Percentiles rank a stretch among this genome's conserved stretches.
Conservation (phyloP, 2,113 vertebrate genomes). For the Cricetomys ansorgei region DNA sequence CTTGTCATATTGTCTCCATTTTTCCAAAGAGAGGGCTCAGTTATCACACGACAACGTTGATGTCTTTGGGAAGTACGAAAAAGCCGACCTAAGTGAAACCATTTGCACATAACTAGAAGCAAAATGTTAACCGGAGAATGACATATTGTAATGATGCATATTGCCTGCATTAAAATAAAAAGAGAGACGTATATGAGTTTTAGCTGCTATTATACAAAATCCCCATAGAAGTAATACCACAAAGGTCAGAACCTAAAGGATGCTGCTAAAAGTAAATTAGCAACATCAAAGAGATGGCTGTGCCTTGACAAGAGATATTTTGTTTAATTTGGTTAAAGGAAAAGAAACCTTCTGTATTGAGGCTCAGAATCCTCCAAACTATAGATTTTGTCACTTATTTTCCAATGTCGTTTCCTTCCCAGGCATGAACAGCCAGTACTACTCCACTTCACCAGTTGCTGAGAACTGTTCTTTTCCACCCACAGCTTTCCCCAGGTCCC, state of each 20-base stretch:
- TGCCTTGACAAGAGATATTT: neutral
- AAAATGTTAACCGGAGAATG: conserved; percentile 5
- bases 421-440: neutral
- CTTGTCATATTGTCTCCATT: conserved; percentile 21
- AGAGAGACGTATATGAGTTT: neutral
- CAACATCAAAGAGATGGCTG: conserved; percentile 1
- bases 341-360: neutral
- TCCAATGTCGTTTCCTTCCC: conserved; percentile 12
- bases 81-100: neutral
- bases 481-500: conserved; percentile 60
- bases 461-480: conserved; percentile 42
- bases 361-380: conserved; percentile 23
- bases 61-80: neutral
- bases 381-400: conserved; percentile 50
- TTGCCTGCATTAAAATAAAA: neutral
- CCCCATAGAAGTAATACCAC: neutral
- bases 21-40: neutral
- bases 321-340: conserved; percentile 17
- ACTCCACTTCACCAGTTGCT: neutral
- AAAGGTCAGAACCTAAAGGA: neutral
- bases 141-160: neutral
- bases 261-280: neutral
- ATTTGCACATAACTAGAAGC: conserved; percentile 18
- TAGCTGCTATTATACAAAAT: conserved; percentile 18
- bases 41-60: neutral